Percentiles rank a stretch among this genome's conserved stretches.
Conservation (phyloP, 2,888 invertebrate species). For the Apamea sordens region DNA sequence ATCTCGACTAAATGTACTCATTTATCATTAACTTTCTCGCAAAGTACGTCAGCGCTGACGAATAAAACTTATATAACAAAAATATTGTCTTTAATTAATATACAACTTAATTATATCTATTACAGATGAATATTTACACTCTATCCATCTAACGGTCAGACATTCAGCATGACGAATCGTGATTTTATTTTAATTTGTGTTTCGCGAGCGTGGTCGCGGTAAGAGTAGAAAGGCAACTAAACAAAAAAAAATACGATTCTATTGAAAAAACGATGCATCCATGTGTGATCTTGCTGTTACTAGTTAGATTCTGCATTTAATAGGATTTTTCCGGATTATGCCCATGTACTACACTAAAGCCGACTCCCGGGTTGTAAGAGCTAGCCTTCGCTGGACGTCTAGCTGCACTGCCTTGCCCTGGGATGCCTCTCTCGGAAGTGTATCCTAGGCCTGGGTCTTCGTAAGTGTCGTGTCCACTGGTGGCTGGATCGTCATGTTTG, state of each 20-base stretch:
- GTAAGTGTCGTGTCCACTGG: constrained; percentile 61
- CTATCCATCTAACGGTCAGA: not conserved
- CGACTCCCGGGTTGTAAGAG: constrained; percentile 71
- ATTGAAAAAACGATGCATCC: not conserved
- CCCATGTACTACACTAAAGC: constrained; percentile 77
- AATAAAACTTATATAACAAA: constrained; percentile 67
- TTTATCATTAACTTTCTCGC: constrained; percentile 62
- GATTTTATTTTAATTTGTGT: not conserved
- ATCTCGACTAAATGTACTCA: constrained; percentile 70
- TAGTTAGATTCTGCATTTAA: constrained; percentile 16
- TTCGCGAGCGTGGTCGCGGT: not conserved
- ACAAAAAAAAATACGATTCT: not conserved
- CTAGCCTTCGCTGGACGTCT: constrained; percentile 58
- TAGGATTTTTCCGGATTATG: constrained; percentile 44
- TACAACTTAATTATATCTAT: constrained; percentile 6
- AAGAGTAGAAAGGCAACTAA: not conserved
- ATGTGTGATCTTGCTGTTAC: not conserved
- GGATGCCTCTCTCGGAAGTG: constrained; percentile 40
- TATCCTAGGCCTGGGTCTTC: constrained; percentile 49
- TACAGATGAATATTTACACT: not conserved
- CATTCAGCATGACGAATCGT: not conserved
- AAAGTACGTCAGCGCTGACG: constrained; percentile 75
- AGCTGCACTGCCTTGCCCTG: constrained; percentile 35
- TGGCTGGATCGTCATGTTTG: constrained; percentile 59
- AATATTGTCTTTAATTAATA: constrained; percentile 53